Evolutionary conservation across 2,888 invertebrate genomes (phyloP).

Genomic region (Aphodius sticticus): DNA sequence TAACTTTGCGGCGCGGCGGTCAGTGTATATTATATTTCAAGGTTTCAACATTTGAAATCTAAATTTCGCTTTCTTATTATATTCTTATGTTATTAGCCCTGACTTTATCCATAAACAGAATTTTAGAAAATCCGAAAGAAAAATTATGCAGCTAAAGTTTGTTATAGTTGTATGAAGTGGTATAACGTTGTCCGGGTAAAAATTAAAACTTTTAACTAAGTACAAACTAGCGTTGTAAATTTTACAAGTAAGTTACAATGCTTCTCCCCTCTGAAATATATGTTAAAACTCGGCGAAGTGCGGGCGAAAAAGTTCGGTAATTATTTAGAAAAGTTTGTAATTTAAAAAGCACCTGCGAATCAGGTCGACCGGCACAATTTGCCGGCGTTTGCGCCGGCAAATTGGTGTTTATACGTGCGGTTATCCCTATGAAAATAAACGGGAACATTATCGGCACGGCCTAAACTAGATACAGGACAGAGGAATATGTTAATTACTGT

Average conservation of each 20-base stretch:
- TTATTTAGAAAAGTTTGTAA: not conserved
- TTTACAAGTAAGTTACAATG: not conserved
- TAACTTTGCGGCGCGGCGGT: too few relatives aligned
- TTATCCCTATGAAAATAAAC: not conserved
- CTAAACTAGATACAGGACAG: not conserved
- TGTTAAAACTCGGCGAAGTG: not conserved
- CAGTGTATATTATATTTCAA: too few relatives aligned
- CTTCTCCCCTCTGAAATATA: not conserved
- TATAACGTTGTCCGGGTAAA: not conserved
- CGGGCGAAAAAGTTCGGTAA: not conserved
- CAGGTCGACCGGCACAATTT: not conserved
- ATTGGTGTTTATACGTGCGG: not conserved
- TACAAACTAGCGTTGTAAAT: constrained; percentile 4
- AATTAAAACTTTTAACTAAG: constrained; percentile 4
- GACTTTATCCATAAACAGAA: too few relatives aligned
- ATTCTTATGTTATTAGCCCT: too few relatives aligned
- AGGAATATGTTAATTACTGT: constrained; percentile 4
- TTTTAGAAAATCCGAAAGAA: too few relatives aligned
- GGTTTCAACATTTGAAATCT: too few relatives aligned
- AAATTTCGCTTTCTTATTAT: too few relatives aligned
- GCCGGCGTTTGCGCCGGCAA: not conserved
- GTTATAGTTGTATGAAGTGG: not conserved
- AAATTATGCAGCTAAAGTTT: not conserved
- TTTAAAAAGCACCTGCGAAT: constrained; percentile 4
- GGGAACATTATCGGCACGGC: not conserved